Evolutionary conservation across 2,797 vertebrate species (phyloP).

Genomic region (Acropternis orthonyx): DNA sequence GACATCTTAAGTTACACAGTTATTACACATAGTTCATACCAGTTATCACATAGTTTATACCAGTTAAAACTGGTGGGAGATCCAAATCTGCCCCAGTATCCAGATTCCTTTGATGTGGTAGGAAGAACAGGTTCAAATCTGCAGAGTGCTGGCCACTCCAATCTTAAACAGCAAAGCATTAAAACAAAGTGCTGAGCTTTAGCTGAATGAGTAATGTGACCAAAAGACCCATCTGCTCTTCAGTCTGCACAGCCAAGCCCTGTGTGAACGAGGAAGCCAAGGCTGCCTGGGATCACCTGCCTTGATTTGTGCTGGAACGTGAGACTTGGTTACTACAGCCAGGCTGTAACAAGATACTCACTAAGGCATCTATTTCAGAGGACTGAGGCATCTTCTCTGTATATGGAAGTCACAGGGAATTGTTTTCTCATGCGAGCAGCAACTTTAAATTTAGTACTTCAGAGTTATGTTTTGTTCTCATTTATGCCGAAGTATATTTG

Average conservation of each 20-base stretch:
- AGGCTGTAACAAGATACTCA: neutral
- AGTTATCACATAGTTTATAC: neutral
- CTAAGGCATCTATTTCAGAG: neutral
- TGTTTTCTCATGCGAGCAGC: neutral
- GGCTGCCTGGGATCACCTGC: neutral
- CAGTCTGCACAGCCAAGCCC: neutral
- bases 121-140: slow-evolving; percentile 37
- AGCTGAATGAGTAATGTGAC: neutral
- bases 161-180: neutral
- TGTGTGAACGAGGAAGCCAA: neutral
- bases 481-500: neutral
- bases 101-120: neutral
- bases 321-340: neutral
- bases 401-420: neutral
- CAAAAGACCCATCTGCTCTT: neutral
- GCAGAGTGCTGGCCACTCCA: neutral
- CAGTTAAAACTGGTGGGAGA: slow-evolving; percentile 25
- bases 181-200: neutral
- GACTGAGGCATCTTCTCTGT: neutral
- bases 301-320: neutral
- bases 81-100: neutral
- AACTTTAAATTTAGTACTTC: neutral
- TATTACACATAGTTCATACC: neutral
- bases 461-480: neutral
- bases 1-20: neutral